Conservation (phyloP, 2,888 invertebrate genomes). For the Leucania comma region DNA sequence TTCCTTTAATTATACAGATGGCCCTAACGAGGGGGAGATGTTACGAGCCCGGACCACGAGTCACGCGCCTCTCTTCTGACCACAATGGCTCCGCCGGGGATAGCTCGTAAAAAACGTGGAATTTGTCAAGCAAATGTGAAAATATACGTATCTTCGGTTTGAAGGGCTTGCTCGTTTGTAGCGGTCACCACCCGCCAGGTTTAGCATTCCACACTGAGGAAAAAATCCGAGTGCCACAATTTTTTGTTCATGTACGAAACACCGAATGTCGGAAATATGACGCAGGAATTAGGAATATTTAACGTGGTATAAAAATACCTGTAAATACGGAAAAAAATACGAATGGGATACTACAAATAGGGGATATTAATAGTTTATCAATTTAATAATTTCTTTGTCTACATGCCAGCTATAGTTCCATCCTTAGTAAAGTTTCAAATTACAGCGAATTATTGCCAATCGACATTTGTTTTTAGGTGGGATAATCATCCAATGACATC, state of each 20-base stretch:
- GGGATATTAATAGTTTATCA: not conserved
- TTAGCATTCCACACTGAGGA: constrained; percentile 4
- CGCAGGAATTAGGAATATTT: not conserved
- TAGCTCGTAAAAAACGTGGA: constrained; percentile 30
- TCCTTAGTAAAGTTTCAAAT: not conserved
- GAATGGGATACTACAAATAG: not conserved
- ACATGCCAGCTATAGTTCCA: not conserved
- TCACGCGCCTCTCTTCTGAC: constrained; percentile 11
- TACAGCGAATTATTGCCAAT: not conserved
- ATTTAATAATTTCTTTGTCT: not conserved
- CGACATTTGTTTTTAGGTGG: accelerated
- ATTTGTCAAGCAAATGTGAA: constrained; percentile 37
- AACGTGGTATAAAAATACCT: not conserved
- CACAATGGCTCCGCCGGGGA: constrained; percentile 21
- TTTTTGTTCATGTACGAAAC: constrained; percentile 8
- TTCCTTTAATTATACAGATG: constrained; percentile 8
- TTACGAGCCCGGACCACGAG: constrained; percentile 11
- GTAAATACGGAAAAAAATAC: not conserved
- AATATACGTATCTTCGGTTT: constrained; percentile 25
- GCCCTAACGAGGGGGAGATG: constrained; percentile 9
- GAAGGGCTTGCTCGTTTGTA: constrained; percentile 5
- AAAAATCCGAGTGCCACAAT: constrained; percentile 5
- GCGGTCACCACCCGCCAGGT: not conserved
- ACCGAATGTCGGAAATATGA: not conserved
- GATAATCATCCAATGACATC: no score